phyloP scores from a whole-genome alignment of 2,113 vertebrate genomes.

The Clinocottus analis region DNA sequence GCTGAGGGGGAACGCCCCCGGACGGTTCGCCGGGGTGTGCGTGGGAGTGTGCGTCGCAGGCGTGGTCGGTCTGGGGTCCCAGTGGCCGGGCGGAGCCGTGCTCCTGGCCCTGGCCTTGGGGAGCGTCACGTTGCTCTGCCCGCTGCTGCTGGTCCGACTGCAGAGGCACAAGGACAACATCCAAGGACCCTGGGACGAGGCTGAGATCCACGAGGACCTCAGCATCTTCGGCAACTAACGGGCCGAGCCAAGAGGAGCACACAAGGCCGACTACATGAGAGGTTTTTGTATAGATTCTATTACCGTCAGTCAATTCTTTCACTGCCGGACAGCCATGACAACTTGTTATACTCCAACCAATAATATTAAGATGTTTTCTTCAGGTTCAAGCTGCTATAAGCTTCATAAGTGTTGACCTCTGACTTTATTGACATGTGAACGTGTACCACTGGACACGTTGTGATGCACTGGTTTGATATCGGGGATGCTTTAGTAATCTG shows the following conservation, averaged over 20 bases:
- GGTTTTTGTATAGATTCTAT: background rate
- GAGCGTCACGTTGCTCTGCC: constrained; percentile 89
- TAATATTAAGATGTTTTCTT: constrained; percentile 1
- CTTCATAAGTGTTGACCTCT: constrained; percentile 25
- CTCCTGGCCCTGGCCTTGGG: constrained; percentile 87
- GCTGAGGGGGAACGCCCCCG: constrained; percentile 83
- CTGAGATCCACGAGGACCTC: constrained; percentile 96
- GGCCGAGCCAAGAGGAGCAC: background rate
- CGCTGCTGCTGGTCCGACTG: constrained; percentile 89
- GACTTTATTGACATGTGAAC: constrained; percentile 14
- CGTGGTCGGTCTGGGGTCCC: constrained; percentile 82
- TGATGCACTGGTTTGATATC: constrained; percentile 9
- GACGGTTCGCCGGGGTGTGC: constrained; percentile 85
- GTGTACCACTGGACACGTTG: background rate
- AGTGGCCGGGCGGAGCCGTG: constrained; percentile 85
- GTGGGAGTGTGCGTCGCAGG: constrained; percentile 85
- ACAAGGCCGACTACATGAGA: background rate
- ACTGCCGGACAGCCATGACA: background rate
- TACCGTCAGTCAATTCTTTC: no score
- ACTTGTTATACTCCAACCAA: constrained; percentile 8
- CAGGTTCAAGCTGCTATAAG: constrained; percentile 33
- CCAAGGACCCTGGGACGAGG: constrained; percentile 98
- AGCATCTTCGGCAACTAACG: constrained; percentile 84
- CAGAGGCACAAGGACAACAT: constrained; percentile 98
- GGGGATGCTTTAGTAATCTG: no score